Evolutionary conservation across 2,797 vertebrate species (phyloP).

Genomic region (Danio albolineatus): DNA sequence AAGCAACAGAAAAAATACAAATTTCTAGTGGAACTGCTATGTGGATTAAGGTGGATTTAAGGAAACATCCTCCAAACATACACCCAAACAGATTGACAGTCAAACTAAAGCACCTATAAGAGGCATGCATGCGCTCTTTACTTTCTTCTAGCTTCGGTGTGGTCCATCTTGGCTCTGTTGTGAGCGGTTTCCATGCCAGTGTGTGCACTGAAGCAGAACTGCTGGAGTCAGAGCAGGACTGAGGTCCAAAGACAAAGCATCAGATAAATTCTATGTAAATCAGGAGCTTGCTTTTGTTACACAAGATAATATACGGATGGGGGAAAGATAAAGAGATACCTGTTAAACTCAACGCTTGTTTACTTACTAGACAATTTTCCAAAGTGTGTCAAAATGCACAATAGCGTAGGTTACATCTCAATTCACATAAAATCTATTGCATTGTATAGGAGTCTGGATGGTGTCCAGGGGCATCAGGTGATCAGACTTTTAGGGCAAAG

Average conservation of each 20-base stretch:
- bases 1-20: too few species aligned
- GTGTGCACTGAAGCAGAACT: constrained; percentile 33
- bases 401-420: background rate
- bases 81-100: constrained; percentile 10
- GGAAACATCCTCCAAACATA: constrained; percentile 50
- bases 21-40: constrained; percentile 22
- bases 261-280: constrained; percentile 54
- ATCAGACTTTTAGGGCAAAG: background rate
- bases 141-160: background rate
- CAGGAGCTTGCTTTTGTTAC: constrained; percentile 45
- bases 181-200: constrained; percentile 47
- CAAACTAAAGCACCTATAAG: constrained; percentile 11
- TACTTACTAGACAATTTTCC: background rate
- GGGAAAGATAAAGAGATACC: background rate
- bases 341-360: background rate
- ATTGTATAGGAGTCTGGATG: background rate
- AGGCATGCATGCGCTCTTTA: background rate
- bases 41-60: constrained; percentile 63
- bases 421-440: background rate
- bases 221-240: constrained; percentile 20
- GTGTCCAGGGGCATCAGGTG: background rate
- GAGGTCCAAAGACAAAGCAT: constrained; percentile 20
- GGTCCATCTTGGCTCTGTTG: constrained; percentile 9
- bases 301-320: constrained; percentile 27
- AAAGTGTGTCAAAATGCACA: background rate